These are phyloP conservation scores for Linnaemya vulpina DNA, from an alignment of 2,888 invertebrate species.

Conservation along the genomic window DNA sequence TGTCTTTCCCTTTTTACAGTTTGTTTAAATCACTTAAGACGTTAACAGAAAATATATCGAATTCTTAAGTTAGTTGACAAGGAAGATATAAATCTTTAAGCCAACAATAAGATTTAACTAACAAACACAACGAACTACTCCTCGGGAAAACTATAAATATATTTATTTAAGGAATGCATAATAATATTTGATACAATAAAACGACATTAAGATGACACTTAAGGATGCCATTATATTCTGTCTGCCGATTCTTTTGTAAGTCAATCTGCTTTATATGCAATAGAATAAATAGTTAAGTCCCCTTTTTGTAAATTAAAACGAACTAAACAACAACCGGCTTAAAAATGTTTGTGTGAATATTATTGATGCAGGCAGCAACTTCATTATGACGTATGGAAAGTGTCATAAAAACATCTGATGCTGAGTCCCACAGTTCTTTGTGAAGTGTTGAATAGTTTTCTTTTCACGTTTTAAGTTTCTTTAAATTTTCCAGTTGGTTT, in stretches of 20 bases:
- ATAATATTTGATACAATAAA: conserved; percentile 51
- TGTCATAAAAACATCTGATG: neutral
- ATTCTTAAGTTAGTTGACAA: neutral
- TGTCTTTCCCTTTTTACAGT: neutral
- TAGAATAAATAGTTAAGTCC: conserved; percentile 43
- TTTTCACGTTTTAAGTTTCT: neutral
- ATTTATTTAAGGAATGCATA: neutral
- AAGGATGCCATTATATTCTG: conserved; percentile 38
- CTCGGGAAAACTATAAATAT: conserved; percentile 21
- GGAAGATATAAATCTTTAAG: conserved; percentile 8
- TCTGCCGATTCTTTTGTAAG: conserved; percentile 1
- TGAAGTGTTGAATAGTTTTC: neutral
- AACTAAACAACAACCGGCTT: conserved; percentile 12
- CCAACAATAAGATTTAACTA: conserved; percentile 6
- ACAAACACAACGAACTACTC: conserved; percentile 26
- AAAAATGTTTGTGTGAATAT: neutral
- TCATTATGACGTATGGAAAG: conserved; percentile 6
- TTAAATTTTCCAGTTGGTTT: neutral
- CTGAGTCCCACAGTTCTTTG: neutral
- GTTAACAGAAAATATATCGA: neutral
- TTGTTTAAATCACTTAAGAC: neutral
- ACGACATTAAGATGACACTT: conserved; percentile 63
- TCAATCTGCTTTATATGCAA: conserved; percentile 34
- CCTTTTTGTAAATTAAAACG: conserved; percentile 4
- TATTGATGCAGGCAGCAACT: conserved; percentile 39